A percentile compares a stretch with the other conserved stretches of the same genome.
Evolutionary conservation across 1,140 invertebrate genomes (phyloP).

Genomic region (Mya arenaria): DNA sequence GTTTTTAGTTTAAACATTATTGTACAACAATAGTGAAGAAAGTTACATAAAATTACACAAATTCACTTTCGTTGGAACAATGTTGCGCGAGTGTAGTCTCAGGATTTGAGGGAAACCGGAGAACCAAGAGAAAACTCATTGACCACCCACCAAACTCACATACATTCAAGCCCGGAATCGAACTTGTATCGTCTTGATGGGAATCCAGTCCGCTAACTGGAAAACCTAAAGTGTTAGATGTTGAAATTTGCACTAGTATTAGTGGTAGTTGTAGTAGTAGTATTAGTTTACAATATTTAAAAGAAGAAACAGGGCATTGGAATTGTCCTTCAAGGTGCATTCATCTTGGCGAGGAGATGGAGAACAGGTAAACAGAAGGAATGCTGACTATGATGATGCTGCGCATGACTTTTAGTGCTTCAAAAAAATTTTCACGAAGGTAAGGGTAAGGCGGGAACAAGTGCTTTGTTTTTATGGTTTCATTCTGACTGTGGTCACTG

Average conservation of each 20-base stretch:
- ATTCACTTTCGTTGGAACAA: no score
- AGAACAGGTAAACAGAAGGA: background rate
- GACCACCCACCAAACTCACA: no score
- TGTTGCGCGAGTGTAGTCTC: no score
- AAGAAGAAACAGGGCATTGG: conserved; percentile 34
- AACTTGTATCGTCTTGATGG: no score
- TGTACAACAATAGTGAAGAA: no score
- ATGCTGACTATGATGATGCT: conserved; percentile 48
- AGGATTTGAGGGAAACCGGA: no score
- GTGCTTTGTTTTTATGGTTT: conserved; percentile 56
- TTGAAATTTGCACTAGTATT: background rate
- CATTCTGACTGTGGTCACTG: conserved; percentile 49
- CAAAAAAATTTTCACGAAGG: conserved; percentile 21
- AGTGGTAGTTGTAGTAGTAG: background rate
- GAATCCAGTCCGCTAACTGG: no score
- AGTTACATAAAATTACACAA: no score
- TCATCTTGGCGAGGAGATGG: background rate
- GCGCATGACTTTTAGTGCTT: conserved; percentile 1
- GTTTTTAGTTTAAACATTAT: no score
- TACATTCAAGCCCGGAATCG: no score
- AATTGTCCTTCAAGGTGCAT: background rate
- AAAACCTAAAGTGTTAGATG: background rate
- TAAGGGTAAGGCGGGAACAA: conserved; percentile 14
- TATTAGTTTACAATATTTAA: background rate
- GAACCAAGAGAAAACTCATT: no score